Conservation (phyloP, 2,113 vertebrate species). For the Donacobius atricapilla region DNA sequence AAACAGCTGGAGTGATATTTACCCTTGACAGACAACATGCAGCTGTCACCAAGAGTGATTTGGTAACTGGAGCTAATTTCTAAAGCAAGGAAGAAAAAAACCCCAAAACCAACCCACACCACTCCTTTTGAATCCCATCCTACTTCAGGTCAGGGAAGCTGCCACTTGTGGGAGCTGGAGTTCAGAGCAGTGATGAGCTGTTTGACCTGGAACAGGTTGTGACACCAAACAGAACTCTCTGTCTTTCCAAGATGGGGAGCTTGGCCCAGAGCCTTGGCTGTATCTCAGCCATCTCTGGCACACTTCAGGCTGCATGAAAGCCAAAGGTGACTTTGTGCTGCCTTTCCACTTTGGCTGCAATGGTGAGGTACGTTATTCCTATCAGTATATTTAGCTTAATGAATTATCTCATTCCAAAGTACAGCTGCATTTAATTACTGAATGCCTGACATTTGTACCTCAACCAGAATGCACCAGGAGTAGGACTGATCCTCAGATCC, state of each 20-base stretch:
- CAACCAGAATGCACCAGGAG: not conserved
- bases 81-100: not conserved
- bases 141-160: not conserved
- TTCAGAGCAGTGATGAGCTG: not conserved
- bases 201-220: not conserved
- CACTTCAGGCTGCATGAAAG: not conserved
- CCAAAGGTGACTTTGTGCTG: not conserved
- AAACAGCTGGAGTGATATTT: not conserved
- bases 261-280: not conserved
- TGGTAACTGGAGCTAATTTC: not conserved
- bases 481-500: accelerated
- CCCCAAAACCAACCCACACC: not conserved
- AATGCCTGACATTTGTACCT: not conserved
- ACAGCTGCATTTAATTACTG: not conserved
- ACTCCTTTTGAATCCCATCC: not conserved
- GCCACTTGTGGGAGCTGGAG: not conserved
- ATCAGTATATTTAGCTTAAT: not conserved
- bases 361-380: not conserved
- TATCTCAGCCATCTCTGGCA: not conserved
- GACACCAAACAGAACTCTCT: not conserved
- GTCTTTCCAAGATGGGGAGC: not conserved
- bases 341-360: not conserved
- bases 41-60: not conserved
- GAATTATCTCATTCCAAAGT: not conserved
- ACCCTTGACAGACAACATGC: not conserved